Percentiles rank a stretch among this genome's conserved stretches.
Evolutionary conservation across 1,140 invertebrate species (phyloP).

Genomic region (Agrypnia vestita): DNA sequence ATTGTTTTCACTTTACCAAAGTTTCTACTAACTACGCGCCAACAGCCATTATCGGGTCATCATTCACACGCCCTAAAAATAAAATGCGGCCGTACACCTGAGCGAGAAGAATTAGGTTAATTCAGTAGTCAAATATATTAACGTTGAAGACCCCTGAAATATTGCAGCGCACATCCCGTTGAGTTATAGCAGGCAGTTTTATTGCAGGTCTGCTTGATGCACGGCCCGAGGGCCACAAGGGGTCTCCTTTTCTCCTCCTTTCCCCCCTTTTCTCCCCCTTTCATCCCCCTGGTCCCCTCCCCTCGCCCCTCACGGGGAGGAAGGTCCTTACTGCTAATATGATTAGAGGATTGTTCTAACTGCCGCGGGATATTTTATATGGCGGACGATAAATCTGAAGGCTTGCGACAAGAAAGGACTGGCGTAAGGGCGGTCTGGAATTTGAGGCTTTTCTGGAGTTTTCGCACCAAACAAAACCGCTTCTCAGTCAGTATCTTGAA

Average conservation of each 20-base stretch:
- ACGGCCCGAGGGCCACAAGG: slow-evolving; percentile 33
- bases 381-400: slow-evolving; percentile 4
- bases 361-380: slow-evolving; percentile 6
- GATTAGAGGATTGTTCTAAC: slow-evolving; percentile 1
- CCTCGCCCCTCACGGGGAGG: neutral
- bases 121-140: too few species aligned
- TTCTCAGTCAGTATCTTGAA: neutral
- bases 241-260: slow-evolving; percentile 15
- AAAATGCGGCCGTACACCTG: too few species aligned
- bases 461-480: too few species aligned
- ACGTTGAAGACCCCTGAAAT: slow-evolving; percentile 41
- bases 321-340: neutral
- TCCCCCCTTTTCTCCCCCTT: neutral
- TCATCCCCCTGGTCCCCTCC: neutral
- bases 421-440: neutral
- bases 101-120: too few species aligned
- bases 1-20: too few species aligned
- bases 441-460: neutral
- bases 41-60: too few species aligned
- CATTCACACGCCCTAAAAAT: too few species aligned
- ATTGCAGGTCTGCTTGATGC: slow-evolving; percentile 55
- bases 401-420: neutral
- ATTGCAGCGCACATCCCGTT: slow-evolving; percentile 47
- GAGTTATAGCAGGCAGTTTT: slow-evolving; percentile 59
- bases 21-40: too few species aligned